Percentiles rank a stretch among this genome's conserved stretches.
phyloP scores from a whole-genome alignment of 2,113 vertebrate genomes.

The Lethenteron camtschaticum region DNA sequence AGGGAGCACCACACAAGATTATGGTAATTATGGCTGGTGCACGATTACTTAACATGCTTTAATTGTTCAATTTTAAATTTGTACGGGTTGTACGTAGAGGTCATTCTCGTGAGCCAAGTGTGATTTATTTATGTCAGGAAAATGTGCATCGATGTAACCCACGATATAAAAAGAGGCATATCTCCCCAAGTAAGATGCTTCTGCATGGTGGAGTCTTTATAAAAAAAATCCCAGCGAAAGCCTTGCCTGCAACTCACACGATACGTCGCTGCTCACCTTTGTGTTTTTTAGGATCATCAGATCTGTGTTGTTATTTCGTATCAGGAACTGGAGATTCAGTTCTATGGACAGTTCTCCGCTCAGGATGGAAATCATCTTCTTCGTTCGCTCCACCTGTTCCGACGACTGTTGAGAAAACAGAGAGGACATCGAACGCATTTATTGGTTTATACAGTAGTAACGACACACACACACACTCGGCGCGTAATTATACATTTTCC shows the following conservation, averaged over 20 bases:
- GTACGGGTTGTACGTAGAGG: too few relatives aligned
- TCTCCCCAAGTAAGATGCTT: too few relatives aligned
- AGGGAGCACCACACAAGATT: too few relatives aligned
- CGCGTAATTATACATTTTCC: not conserved
- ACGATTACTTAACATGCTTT: too few relatives aligned
- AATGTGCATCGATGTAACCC: too few relatives aligned
- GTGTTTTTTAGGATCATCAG: constrained; percentile 99
- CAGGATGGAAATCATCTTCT: constrained; percentile 98
- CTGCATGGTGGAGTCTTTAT: not conserved
- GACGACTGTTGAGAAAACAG: constrained; percentile 34
- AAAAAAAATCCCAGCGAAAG: not conserved
- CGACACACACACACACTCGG: too few relatives aligned
- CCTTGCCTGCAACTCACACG: constrained; percentile 1
- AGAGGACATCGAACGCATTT: constrained; percentile 3
- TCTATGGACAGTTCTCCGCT: constrained; percentile 98
- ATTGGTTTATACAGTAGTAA: too few relatives aligned
- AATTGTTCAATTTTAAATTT: too few relatives aligned
- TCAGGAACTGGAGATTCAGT: constrained; percentile 87
- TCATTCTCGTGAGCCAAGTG: too few relatives aligned
- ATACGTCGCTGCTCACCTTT: constrained; percentile 36
- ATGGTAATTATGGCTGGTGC: too few relatives aligned
- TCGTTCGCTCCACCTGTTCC: constrained; percentile 88
- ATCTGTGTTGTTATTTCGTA: constrained; percentile 97
- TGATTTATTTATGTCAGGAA: too few relatives aligned
- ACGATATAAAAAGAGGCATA: too few relatives aligned